These are phyloP conservation scores for Terebella lapidaria DNA, from an alignment of 2,888 invertebrate genomes.

Conservation along the genomic window DNA sequence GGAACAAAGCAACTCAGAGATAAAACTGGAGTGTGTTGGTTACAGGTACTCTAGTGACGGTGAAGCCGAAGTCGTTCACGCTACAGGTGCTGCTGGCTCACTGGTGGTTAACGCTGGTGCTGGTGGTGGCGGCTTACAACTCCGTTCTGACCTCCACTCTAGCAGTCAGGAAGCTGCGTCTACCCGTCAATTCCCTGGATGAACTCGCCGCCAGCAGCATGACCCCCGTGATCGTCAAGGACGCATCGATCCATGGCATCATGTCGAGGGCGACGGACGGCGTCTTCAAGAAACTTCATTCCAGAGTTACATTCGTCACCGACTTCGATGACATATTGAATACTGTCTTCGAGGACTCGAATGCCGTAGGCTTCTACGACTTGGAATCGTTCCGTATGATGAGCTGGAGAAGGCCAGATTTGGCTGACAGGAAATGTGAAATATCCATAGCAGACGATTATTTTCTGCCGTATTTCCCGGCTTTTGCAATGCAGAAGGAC, in stretches of 20 bases:
- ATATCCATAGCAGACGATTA: neutral
- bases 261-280: neutral
- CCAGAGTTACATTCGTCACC: no score
- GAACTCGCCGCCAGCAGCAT: neutral
- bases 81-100: neutral
- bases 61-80: no score
- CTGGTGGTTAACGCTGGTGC: neutral
- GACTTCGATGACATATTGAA: no score
- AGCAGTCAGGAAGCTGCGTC: neutral
- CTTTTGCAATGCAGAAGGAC: no score
- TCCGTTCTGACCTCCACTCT: neutral
- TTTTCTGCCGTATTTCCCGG: no score
- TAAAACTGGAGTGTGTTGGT: no score
- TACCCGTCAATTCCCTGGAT: neutral
- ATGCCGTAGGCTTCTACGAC: neutral
- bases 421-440: neutral
- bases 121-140: neutral
- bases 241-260: neutral
- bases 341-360: no score
- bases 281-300: no score
- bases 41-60: no score
- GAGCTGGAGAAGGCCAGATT: neutral
- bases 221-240: neutral
- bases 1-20: no score
- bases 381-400: neutral